Base-by-base conservation (phyloP, 2,113 vertebrate genomes). In the Bos indicus region DNA sequence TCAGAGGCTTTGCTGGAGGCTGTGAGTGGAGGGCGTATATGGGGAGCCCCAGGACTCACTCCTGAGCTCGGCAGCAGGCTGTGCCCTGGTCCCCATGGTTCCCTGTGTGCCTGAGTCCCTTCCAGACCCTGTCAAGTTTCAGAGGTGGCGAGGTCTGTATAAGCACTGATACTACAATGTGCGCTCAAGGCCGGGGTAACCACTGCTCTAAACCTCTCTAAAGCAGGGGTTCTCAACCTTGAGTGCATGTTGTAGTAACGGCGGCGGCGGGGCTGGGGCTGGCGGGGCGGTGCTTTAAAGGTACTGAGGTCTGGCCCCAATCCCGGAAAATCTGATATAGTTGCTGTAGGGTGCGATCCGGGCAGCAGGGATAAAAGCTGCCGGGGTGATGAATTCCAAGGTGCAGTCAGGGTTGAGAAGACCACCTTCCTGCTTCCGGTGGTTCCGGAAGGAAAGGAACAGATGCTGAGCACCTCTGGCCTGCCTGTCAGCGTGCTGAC, bases 1-100 rank as follows among this genome's bases (percentile, higher is more conserved):
- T 33, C 1, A 1, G 81, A 30, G 26, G 88, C 23, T 85, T 60
- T 36, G 67, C 36, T 23, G 56, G 91, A 82, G 56, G 71, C 60
- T 40, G 40, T 23, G 6, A 21, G 64, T 3, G 4, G 8, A 0
- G 0, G 6, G 40, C 12, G 26, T 0, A 8, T 5, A 2, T 0
- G 12, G 33, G 91, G 9, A 21, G 19, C 40, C 16, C 52, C 26
- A 0, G 10, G 6, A 10, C 36, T 21, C n/a, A 2, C 8, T n/a
- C 57, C 82, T 36, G 54, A n/a, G 25, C 36, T 16, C 16, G 0
- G 23, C 16, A 0, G 56, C 77, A 12, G 48, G 25, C 16, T 52
- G 3, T 11, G 62, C n/a, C 1, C 52, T 1, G 46, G 48, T 1
- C 16, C 77, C 1, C 3, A 2, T 0, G 2, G 33, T 10, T 17